Percentiles rank a stretch among this genome's conserved stretches.
Evolutionary conservation across 1,140 invertebrate species (phyloP).

Genomic region (Monomorium pharaonis): DNA sequence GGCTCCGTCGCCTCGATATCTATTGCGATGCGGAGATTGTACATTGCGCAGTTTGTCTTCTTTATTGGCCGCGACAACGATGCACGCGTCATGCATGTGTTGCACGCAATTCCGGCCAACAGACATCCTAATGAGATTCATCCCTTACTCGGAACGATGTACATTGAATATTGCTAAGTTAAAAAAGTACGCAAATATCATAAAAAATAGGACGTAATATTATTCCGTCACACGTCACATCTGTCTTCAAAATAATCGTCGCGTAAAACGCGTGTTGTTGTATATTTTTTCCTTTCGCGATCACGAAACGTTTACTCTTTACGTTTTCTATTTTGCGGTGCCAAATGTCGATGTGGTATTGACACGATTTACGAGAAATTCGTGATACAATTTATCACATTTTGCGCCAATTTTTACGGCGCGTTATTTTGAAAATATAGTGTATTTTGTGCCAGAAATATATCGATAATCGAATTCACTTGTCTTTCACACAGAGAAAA

Average conservation of each 20-base stretch:
- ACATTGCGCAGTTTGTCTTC: conserved; percentile 74
- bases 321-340: neutral
- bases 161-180: neutral
- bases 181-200: conserved; percentile 6
- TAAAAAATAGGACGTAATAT: no score
- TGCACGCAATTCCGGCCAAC: conserved; percentile 25
- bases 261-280: neutral
- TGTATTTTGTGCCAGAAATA: neutral
- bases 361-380: neutral
- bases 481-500: neutral
- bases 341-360: neutral
- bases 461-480: neutral
- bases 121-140: conserved; percentile 29
- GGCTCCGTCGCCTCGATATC: conserved; percentile 74
- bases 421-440: neutral
- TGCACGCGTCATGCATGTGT: conserved; percentile 5
- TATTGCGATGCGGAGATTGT: conserved; percentile 73
- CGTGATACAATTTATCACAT: neutral
- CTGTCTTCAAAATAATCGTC: neutral
- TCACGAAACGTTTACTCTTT: neutral
- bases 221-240: neutral
- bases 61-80: conserved; percentile 72
- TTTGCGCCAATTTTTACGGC: neutral
- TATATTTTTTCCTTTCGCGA: no score
- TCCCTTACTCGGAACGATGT: neutral